Percentiles rank a stretch among this genome's conserved stretches.
These are phyloP conservation scores for Carposina sasakii DNA, from an alignment of 1,140 invertebrate genomes.

Conservation along the genomic window DNA sequence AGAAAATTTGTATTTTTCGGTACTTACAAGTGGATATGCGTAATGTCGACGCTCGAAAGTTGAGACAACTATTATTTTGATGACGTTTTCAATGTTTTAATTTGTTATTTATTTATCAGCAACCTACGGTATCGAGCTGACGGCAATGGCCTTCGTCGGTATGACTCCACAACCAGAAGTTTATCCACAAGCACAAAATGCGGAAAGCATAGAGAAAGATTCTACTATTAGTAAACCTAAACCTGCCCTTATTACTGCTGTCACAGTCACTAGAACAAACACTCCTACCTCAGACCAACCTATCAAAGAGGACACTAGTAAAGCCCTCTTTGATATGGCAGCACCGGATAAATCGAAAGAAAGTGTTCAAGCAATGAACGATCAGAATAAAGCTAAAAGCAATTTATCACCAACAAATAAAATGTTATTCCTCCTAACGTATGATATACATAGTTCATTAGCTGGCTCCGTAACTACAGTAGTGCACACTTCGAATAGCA, in stretches of 20 bases:
- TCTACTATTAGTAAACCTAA: slow-evolving; percentile 43
- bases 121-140: slow-evolving; percentile 54
- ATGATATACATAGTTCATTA: slow-evolving; percentile 63
- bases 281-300: slow-evolving; percentile 42
- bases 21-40: too few relatives aligned
- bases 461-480: slow-evolving; percentile 60
- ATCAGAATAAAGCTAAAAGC: slow-evolving; percentile 67
- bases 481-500: slow-evolving; percentile 59
- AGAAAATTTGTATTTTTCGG: too few relatives aligned
- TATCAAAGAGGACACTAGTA: slow-evolving; percentile 53
- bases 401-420: slow-evolving; percentile 49
- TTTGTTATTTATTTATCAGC: too few relatives aligned
- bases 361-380: slow-evolving; percentile 67
- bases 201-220: slow-evolving; percentile 49
- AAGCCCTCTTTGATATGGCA: slow-evolving; percentile 9
- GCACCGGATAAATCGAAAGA: slow-evolving; percentile 45
- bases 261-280: slow-evolving; percentile 46
- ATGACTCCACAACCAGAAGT: slow-evolving; percentile 50
- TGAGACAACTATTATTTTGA: too few relatives aligned
- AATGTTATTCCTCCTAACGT: slow-evolving; percentile 65
- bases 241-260: slow-evolving; percentile 56
- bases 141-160: slow-evolving; percentile 61
- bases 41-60: too few relatives aligned
- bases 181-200: slow-evolving; percentile 44
- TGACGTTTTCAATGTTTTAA: too few relatives aligned